A percentile compares a stretch with the other conserved stretches of the same genome.
phyloP scores from a whole-genome alignment of 2,888 invertebrate species.

The Synanthedon tipuliformis region DNA sequence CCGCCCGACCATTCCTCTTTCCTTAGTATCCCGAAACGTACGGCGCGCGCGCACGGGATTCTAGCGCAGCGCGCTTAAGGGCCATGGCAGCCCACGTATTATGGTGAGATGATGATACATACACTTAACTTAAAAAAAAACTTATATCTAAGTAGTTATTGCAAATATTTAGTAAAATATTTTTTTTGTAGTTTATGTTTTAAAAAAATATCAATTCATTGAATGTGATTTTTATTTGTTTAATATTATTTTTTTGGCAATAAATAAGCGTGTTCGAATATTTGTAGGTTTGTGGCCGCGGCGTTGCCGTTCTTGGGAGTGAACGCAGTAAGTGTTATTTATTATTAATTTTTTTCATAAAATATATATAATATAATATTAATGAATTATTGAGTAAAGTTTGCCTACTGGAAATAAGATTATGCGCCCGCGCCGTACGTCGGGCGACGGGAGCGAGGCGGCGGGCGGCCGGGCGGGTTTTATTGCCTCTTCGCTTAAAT shows the following conservation, averaged over 20 bases:
- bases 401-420: conserved; percentile 10
- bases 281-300: conserved; percentile 52
- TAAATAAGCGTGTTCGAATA: conserved; percentile 8
- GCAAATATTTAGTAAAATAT: neutral
- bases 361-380: neutral
- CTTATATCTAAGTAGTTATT: neutral
- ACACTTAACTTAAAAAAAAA: neutral
- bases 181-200: neutral
- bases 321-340: conserved; percentile 38
- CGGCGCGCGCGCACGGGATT: conserved; percentile 68
- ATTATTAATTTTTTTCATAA: neutral
- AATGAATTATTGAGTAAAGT: too few relatives aligned
- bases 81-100: conserved; percentile 65
- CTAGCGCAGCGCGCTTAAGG: conserved; percentile 60
- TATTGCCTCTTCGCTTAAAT: conserved; percentile 43
- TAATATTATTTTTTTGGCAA: neutral
- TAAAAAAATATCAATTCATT: neutral
- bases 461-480: conserved; percentile 20
- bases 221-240: neutral
- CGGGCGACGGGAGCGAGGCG: conserved; percentile 29
- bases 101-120: conserved; percentile 36
- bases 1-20: conserved; percentile 51
- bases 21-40: conserved; percentile 66
- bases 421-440: too few relatives aligned
- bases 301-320: conserved; percentile 45